Percentiles rank a stretch among this genome's conserved stretches.
Evolutionary conservation across 2,113 vertebrate genomes (phyloP).

Genomic region (Mormyrus iriodes): DNA sequence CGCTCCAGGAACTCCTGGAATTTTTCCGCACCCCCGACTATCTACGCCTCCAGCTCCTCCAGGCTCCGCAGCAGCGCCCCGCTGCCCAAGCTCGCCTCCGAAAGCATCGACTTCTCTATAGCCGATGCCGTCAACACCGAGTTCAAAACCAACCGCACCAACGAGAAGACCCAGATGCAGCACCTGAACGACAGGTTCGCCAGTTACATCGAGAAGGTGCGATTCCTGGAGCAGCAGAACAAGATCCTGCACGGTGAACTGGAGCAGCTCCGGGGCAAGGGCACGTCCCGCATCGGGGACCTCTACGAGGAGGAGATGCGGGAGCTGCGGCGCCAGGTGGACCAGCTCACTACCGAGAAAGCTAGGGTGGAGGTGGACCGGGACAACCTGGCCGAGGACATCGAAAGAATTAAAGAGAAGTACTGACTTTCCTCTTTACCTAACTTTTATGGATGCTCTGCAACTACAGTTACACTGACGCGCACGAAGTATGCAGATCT

Average conservation of each 20-base stretch:
- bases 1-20: conserved; percentile 62
- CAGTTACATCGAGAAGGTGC: conserved; percentile 94
- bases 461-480: not conserved
- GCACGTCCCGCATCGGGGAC: conserved; percentile 79
- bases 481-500: not conserved
- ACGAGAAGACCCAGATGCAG: conserved; percentile 89
- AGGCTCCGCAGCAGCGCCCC: conserved; percentile 67
- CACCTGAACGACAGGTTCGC: conserved; percentile 93
- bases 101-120: conserved; percentile 78
- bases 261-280: conserved; percentile 85
- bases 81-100: conserved; percentile 63
- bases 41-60: conserved; percentile 54
- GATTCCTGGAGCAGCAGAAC: conserved; percentile 92
- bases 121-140: conserved; percentile 85
- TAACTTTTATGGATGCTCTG: not conserved
- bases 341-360: conserved; percentile 87
- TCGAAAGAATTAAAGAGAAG: conserved; percentile 79
- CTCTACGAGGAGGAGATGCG: conserved; percentile 92
- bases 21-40: conserved; percentile 57
- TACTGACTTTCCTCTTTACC: conserved; percentile 48
- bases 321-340: conserved; percentile 83
- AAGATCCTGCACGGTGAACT: conserved; percentile 86
- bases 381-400: conserved; percentile 84
- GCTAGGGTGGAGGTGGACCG: conserved; percentile 82
- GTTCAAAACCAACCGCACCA: conserved; percentile 82